Evolutionary conservation across 92 coral and sea anemone species (phyloP).

Genomic region (Zoanthus sansibaricus): DNA sequence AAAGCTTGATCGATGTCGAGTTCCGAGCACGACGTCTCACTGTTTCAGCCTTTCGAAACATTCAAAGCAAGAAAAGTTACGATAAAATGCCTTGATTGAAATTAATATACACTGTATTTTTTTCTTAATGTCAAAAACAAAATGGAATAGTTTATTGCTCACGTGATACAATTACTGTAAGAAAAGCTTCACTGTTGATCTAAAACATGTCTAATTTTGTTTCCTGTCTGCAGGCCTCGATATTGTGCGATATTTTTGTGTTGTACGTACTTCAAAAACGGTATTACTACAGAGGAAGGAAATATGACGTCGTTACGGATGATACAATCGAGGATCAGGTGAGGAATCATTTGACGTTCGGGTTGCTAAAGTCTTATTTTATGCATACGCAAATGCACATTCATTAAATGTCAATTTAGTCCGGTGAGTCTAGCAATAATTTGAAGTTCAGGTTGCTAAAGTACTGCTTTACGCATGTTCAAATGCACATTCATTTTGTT

Average conservation of each 20-base stretch:
- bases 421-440: background rate
- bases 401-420: background rate
- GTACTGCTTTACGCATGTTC: background rate
- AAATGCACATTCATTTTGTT: background rate
- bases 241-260: conserved; percentile 38
- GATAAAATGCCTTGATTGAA: too few relatives aligned
- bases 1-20: too few relatives aligned
- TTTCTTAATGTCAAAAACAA: too few relatives aligned
- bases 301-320: conserved; percentile 34
- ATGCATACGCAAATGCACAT: background rate
- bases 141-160: too few relatives aligned
- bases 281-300: conserved; percentile 29
- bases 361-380: too few relatives aligned
- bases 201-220: background rate
- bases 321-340: conserved; percentile 34
- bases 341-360: background rate
- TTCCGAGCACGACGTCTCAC: too few relatives aligned
- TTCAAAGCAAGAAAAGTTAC: too few relatives aligned
- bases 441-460: background rate
- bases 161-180: too few relatives aligned
- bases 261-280: conserved; percentile 38
- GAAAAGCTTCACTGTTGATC: background rate
- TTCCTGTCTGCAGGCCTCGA: conserved; percentile 31
- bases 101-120: too few relatives aligned
- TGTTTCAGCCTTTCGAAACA: too few relatives aligned